phyloP scores from a whole-genome alignment of 2,888 invertebrate species.

The Halocaridina rubra region DNA sequence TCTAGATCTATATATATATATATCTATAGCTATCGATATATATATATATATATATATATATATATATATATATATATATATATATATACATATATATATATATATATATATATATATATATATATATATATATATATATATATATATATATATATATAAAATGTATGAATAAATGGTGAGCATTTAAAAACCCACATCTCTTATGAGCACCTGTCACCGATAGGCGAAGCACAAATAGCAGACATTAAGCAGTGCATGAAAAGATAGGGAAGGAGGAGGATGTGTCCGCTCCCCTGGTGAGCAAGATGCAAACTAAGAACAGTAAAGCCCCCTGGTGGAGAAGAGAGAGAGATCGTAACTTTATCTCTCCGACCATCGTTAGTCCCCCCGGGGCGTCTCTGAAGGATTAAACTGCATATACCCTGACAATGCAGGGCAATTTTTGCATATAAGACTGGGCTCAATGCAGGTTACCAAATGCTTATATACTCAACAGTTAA shows the following conservation, averaged over 20 bases:
- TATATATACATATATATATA: constrained; percentile 4
- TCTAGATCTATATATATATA: not conserved
- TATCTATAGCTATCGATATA: not conserved
- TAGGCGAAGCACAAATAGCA: not conserved
- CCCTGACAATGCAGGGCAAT: no score
- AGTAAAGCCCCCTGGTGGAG: not conserved
- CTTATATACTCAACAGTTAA: no score
- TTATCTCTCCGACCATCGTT: not conserved
- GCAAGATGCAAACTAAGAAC: not conserved
- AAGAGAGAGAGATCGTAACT: not conserved
- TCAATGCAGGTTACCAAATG: no score
- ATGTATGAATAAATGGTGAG: no score
- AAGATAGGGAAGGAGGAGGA: not conserved
- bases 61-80: not conserved
- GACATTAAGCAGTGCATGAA: not conserved
- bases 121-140: not conserved
- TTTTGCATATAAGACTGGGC: no score
- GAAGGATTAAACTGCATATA: no score
- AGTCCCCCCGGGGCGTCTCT: not conserved
- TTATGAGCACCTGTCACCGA: no score
- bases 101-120: not conserved
- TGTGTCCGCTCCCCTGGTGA: not conserved
- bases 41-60: not conserved
- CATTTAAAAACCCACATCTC: no score
- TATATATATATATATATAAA: not conserved